Percentiles rank a stretch among this genome's conserved stretches.
Evolutionary conservation across 2,797 vertebrate genomes (phyloP).

Genomic region (Hafferia zeledoni): DNA sequence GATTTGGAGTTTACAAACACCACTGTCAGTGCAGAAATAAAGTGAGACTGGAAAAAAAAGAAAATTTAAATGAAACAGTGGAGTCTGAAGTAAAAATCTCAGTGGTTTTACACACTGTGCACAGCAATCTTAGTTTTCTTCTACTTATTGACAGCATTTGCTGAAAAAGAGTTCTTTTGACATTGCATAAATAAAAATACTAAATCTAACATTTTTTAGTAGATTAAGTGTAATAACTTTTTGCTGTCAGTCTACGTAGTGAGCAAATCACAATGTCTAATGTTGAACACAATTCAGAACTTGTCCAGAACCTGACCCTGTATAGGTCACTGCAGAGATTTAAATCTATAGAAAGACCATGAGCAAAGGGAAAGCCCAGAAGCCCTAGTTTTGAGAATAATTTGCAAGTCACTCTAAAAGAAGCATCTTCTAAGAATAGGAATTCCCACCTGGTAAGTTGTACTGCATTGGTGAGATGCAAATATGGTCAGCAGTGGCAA

Average conservation of each 20-base stretch:
- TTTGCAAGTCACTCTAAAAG: background rate
- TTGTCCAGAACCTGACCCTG: background rate
- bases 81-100: background rate
- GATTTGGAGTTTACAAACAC: constrained; percentile 99
- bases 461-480: background rate
- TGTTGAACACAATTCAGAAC: background rate
- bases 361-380: background rate
- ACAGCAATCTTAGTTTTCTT: background rate
- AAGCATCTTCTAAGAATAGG: background rate
- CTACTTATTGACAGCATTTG: background rate
- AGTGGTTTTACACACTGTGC: background rate
- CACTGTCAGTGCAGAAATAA: constrained; percentile 97
- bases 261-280: background rate
- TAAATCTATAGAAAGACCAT: background rate
- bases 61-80: background rate
- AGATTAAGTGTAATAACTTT: background rate
- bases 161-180: background rate
- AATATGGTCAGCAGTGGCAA: background rate
- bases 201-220: background rate
- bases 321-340: background rate
- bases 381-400: background rate
- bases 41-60: constrained; percentile 87
- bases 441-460: background rate
- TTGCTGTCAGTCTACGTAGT: background rate
- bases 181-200: background rate